Evolutionary conservation across 2,888 invertebrate species (phyloP).

Genomic region (Lomographa bimaculata): DNA sequence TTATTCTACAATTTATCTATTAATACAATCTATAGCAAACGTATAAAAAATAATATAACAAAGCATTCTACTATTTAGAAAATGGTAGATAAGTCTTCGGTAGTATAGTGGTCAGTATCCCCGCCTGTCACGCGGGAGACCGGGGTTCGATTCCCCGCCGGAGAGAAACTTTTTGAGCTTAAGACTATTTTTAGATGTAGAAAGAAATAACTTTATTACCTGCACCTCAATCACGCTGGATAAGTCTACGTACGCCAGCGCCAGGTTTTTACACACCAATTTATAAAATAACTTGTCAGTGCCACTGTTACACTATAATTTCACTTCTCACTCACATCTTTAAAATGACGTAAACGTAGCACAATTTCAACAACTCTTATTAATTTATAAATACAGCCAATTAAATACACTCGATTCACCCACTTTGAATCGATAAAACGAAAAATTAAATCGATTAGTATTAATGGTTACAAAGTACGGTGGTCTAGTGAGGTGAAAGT

Average conservation of each 20-base stretch:
- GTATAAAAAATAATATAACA: no score
- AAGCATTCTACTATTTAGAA: no score
- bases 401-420: conserved; percentile 9
- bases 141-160: conserved; percentile 85
- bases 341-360: not conserved
- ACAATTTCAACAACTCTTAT: conserved; percentile 4
- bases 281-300: conserved; percentile 40
- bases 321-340: conserved; percentile 15
- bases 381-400: conserved; percentile 7
- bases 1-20: no score
- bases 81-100: conserved; percentile 76
- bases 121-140: conserved; percentile 85
- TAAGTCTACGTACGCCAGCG: conserved; percentile 90
- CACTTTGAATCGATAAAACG: conserved; percentile 20
- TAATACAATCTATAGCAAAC: no score
- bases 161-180: conserved; percentile 53
- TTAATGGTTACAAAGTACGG: conserved; percentile 28
- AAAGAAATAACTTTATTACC: conserved; percentile 80
- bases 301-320: conserved; percentile 9
- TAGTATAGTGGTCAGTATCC: conserved; percentile 84
- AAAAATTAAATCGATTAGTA: conserved; percentile 29
- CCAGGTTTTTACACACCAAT: conserved; percentile 75
- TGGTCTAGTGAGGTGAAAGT: conserved; percentile 61
- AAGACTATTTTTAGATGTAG: conserved; percentile 3
- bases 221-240: conserved; percentile 90